Evolutionary conservation across 2,888 invertebrate species (phyloP).

Genomic region (Anodontia alba): DNA sequence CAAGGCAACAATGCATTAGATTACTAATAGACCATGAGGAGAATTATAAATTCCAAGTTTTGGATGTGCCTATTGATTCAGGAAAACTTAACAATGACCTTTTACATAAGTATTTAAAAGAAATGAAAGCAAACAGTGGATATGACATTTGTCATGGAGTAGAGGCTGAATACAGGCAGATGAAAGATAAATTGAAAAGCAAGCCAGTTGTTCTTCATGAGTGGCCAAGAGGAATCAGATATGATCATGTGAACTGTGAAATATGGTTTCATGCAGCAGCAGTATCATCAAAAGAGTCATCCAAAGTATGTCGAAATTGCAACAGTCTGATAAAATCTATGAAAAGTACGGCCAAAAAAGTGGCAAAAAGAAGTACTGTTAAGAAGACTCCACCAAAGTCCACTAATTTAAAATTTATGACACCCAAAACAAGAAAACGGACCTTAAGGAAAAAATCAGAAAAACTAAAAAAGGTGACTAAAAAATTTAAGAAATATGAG

Average conservation of each 20-base stretch:
- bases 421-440: not conserved
- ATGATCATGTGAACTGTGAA: not conserved
- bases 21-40: constrained; percentile 3
- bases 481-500: not conserved
- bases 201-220: not conserved
- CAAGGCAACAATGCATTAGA: not conserved
- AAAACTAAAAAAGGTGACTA: not conserved
- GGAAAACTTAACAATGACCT: not conserved
- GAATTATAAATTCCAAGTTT: constrained; percentile 1
- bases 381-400: not conserved
- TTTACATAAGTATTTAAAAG: not conserved
- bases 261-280: not conserved
- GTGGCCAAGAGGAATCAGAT: not conserved
- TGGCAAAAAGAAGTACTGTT: not conserved
- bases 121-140: not conserved
- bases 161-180: not conserved
- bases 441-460: not conserved
- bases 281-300: not conserved
- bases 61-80: not conserved
- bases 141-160: not conserved
- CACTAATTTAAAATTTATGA: not conserved
- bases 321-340: not conserved
- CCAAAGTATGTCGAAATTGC: not conserved
- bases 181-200: not conserved
- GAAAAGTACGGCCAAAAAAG: not conserved